Base-by-base conservation (phyloP, 2,797 vertebrate genomes). In the Crenuchus spilurus region DNA sequence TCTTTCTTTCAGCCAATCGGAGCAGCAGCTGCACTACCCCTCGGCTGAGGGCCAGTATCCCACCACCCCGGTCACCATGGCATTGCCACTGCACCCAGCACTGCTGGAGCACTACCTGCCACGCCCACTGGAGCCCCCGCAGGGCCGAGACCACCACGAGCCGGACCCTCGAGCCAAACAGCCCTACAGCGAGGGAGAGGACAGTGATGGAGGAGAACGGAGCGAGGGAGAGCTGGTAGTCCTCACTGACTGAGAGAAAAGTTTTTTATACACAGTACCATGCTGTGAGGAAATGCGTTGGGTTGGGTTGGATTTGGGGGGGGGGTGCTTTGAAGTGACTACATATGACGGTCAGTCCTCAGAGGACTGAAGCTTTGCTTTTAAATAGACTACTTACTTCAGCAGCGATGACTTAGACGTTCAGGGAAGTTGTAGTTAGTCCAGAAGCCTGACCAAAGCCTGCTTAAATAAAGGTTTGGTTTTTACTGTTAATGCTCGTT, bases 141-240 rank as follows among this genome's bases (percentile, higher is more conserved):
- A 83, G 80, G 90, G 88, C 83, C 89, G 75, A 82, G 92, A 31
- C 14, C 46, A 46, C 1, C 90, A 68, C 33, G 72, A 0, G 82
- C 81, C 86, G 16, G 67, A 84, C 57, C 87, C 35, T 1, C 89
- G 79, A 35, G 52, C 51, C 31, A 86, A 84, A 74, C 93, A 92
- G 33, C 93, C 92, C 6, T 97, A 95, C 92, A 98, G 97, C 2
- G 96, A 96, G 82, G 97, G 94, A 0, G 94, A 95, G 77, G 96
- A 99, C 72, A 98, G 96, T 0, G 96, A 97, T 22, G 89, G 85
- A 0, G 96, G 93, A 16, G 96, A 97, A 24, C 94, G 95, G 88
- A 98, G 97, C 0, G 97, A 99, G 0, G 94, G 95, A 0, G 97
- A 98, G 86, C 83, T 98, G 83, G 96, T 98, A 85, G 96, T 98